Conservation (phyloP, 2,797 vertebrate species). For the Schizopygopsis malacanthus region DNA sequence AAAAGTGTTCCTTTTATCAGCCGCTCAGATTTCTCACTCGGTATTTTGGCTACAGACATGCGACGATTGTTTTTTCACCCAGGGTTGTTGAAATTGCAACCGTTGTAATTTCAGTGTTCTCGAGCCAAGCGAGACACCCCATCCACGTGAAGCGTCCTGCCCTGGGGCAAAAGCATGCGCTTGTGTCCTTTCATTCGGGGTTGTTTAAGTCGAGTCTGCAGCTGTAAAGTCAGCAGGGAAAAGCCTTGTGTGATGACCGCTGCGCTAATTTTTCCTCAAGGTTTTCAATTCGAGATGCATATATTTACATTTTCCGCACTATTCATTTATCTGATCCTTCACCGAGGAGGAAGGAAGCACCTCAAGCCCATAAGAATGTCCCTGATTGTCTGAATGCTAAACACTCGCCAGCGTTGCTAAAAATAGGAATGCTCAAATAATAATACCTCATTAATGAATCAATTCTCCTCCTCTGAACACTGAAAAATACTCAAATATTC, state of each 20-base stretch:
- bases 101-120: conserved; percentile 41
- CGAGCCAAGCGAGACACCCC: conserved; percentile 34
- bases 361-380: conserved; percentile 34
- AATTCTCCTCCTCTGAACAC: conserved; percentile 46
- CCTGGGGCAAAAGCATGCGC: conserved; percentile 42
- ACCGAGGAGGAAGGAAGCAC: neutral
- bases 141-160: conserved; percentile 30
- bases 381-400: conserved; percentile 46
- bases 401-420: conserved; percentile 43
- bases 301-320: conserved; percentile 49
- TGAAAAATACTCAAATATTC: conserved; percentile 57
- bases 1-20: conserved; percentile 44
- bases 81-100: conserved; percentile 28
- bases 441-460: conserved; percentile 60
- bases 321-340: conserved; percentile 18
- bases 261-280: conserved; percentile 42
- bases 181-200: conserved; percentile 37
- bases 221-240: conserved; percentile 36
- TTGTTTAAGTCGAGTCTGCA: conserved; percentile 39
- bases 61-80: neutral
- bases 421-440: conserved; percentile 56
- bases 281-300: conserved; percentile 39
- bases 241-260: conserved; percentile 32
- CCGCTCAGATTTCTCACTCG: conserved; percentile 17
- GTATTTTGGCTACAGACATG: conserved; percentile 25